Evolutionary conservation across 2,888 invertebrate genomes (phyloP), one percentile per base, ranked within the genome.

Genomic region (Lutraria lutraria): DNA sequence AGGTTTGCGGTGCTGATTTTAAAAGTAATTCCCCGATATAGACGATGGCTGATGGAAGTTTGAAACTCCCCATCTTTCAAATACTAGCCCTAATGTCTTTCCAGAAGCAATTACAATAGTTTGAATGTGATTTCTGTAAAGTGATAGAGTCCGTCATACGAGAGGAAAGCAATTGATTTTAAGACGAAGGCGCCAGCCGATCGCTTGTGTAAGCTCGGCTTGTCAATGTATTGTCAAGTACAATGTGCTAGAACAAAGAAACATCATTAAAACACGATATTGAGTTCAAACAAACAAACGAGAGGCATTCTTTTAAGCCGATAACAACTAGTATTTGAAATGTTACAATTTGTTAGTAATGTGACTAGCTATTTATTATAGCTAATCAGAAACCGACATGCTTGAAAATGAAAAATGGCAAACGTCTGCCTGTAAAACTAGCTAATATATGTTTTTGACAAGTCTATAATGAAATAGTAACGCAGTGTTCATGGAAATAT

Each of bases 111-210:
- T 83, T 83, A 87, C 79, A 86, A 79, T 79, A 60, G 54, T 83
- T 86, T 89, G 83, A 89, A 86, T 79, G 89, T 89, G 81, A 83
- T 89, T 83, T 89, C 89, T 60, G 87, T 76, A 90, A 88, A 88
- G 86, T 88, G 90, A 86, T 83, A 86, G 56, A 81, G 81, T 54
- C 63, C 81, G 81, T 85, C 88, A 80, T 82, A 76, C 54, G 54
- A 25, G 83, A 88, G 52, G 88, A 88, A 86, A 88, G 83, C 88
- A 86, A 88, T 88, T 88, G 88, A 83, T 86, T 85, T 79, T 54
- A 31, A 43, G 86, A 88, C 79, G 52, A 25, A 72, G 89, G 89
- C 89, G 89, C 89, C 89, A 68, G 10, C 52, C 53, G 68, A 76
- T 68, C 83, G 89, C 83, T 85, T 83, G 86, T 80, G 80, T 72